A percentile compares a stretch with the other conserved stretches of the same genome.
Evolutionary conservation across 2,797 vertebrate species (phyloP).

Genomic region (Helostoma temminkii): DNA sequence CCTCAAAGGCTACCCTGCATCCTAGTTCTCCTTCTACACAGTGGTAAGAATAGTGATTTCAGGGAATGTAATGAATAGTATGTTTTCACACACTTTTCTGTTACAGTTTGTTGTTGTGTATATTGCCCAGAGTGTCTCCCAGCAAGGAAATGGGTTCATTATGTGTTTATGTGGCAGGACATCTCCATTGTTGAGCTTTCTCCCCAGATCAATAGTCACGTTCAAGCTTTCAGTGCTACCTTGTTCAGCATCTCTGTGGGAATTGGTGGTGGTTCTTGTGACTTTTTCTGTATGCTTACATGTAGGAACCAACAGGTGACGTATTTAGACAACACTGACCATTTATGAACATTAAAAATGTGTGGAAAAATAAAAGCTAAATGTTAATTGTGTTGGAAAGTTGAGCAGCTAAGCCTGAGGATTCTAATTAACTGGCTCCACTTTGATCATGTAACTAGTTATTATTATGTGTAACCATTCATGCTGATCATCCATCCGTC

Average conservation of each 20-base stretch:
- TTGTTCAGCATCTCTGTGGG: not conserved
- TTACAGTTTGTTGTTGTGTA: not conserved
- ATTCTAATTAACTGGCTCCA: not conserved
- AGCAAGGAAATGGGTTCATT: constrained; percentile 21
- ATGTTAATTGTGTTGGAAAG: constrained; percentile 3
- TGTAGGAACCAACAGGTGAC: not conserved
- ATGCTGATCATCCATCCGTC: constrained; percentile 8
- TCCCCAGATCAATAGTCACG: constrained; percentile 2
- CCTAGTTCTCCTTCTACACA: not conserved
- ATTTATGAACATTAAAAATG: not conserved
- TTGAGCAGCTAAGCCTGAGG: not conserved
- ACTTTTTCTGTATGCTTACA: not conserved
- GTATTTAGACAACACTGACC: not conserved
- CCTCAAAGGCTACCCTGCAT: not conserved
- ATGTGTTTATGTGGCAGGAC: not conserved
- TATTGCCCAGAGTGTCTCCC: constrained; percentile 9
- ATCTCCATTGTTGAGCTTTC: constrained; percentile 8
- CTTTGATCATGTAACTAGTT: not conserved
- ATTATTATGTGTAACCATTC: not conserved
- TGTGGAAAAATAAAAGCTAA: not conserved
- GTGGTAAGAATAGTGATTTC: constrained; percentile 15
- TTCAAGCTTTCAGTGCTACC: not conserved
- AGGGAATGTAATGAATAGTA: not conserved
- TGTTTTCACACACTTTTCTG: constrained; percentile 11
- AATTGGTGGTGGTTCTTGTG: not conserved